Percentiles rank a stretch among this genome's conserved stretches.
phyloP scores from a whole-genome alignment of 2,888 invertebrate genomes.

The Oligia strigilis region DNA sequence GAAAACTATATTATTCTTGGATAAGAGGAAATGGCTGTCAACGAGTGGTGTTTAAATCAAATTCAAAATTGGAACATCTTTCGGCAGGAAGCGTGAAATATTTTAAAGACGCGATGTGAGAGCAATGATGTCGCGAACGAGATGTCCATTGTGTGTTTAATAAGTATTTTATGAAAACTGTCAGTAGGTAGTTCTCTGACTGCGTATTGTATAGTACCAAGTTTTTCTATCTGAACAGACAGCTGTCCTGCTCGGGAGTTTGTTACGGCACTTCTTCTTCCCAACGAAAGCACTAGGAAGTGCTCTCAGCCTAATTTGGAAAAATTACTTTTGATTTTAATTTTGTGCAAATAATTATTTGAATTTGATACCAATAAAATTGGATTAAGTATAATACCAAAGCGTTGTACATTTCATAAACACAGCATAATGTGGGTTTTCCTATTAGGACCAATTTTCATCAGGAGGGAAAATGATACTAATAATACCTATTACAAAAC shows the following conservation, averaged over 20 bases:
- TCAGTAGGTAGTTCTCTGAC: neutral
- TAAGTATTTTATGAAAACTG: slow-evolving; percentile 62
- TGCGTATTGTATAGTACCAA: neutral
- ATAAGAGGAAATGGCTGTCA: slow-evolving; percentile 88
- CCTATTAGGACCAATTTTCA: neutral
- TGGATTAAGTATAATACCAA: neutral
- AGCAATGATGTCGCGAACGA: slow-evolving; percentile 76
- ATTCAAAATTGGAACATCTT: slow-evolving; percentile 89
- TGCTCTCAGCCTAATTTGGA: neutral
- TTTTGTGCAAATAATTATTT: neutral
- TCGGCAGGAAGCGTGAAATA: slow-evolving; percentile 87
- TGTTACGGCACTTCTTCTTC: neutral
- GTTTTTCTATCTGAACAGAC: neutral
- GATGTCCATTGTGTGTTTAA: slow-evolving; percentile 74
- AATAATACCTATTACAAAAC: neutral
- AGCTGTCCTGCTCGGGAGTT: neutral
- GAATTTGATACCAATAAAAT: neutral
- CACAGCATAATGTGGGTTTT: neutral
- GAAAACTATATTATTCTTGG: slow-evolving; percentile 79
- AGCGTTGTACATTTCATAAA: neutral
- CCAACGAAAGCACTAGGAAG: neutral
- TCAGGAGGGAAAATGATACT: neutral
- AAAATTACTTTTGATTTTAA: neutral
- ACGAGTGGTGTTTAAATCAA: slow-evolving; percentile 86
- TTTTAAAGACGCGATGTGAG: slow-evolving; percentile 80